Evolutionary conservation across 2,113 vertebrate species (phyloP).

Genomic region (Zingel zingel): DNA sequence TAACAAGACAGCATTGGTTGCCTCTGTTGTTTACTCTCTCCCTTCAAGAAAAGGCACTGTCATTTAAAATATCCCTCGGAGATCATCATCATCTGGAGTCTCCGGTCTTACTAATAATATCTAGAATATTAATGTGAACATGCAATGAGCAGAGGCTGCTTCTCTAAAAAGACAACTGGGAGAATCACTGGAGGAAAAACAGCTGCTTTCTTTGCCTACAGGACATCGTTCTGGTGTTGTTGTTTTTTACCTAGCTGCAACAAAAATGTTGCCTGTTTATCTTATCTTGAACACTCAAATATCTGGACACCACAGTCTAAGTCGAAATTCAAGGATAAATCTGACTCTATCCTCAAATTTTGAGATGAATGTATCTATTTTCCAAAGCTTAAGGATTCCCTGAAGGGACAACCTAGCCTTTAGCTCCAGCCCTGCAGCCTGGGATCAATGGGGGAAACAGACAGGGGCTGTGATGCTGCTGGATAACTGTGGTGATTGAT

Average conservation of each 20-base stretch:
- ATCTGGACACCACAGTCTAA: conserved; percentile 11
- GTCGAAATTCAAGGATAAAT: neutral
- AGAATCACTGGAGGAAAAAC: conserved; percentile 40
- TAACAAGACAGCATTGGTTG: conserved; percentile 46
- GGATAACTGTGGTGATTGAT: conserved; percentile 80
- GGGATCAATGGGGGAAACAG: conserved; percentile 72
- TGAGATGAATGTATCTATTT: conserved; percentile 55
- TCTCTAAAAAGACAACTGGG: conserved; percentile 47
- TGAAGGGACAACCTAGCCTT: conserved; percentile 44
- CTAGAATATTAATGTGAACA: conserved; percentile 51
- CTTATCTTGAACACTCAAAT: conserved; percentile 15
- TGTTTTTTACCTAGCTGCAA: neutral
- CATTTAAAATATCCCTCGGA: conserved; percentile 71
- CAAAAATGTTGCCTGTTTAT: conserved; percentile 18
- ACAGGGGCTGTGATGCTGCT: conserved; percentile 71
- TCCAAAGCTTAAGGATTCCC: conserved; percentile 49
- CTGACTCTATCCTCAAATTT: neutral
- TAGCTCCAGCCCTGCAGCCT: conserved; percentile 34
- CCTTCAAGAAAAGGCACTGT: conserved; percentile 62
- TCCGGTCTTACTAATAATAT: conserved; percentile 60
- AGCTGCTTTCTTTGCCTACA: conserved; percentile 43
- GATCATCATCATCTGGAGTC: conserved; percentile 63
- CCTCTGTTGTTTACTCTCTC: conserved; percentile 54
- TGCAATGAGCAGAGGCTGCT: conserved; percentile 24
- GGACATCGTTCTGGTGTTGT: neutral